Evolutionary conservation across 2,888 invertebrate species (phyloP).

Genomic region (Dolomedes plantarius): DNA sequence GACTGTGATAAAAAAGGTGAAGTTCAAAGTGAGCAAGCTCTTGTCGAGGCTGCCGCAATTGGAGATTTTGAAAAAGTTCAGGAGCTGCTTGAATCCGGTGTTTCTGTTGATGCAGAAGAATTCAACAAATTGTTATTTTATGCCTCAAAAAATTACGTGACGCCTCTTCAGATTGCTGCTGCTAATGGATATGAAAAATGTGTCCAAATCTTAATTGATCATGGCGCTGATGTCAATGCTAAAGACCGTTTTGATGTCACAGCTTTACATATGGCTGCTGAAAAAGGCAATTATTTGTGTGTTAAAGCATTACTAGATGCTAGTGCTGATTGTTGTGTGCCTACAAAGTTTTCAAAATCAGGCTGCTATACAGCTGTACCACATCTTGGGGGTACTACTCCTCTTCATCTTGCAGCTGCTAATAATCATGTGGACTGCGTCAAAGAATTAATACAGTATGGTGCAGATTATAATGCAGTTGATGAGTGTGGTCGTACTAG

Average conservation of each 20-base stretch:
- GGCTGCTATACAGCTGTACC: conserved; percentile 76
- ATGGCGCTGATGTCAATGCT: conserved; percentile 75
- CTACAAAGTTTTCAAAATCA: conserved; percentile 76
- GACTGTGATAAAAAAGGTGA: conserved; percentile 39
- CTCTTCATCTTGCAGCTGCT: conserved; percentile 76
- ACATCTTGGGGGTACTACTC: conserved; percentile 76
- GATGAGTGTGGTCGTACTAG: conserved; percentile 76
- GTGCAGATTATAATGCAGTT: conserved; percentile 77
- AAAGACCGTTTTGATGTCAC: conserved; percentile 76
- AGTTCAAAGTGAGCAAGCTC: conserved; percentile 69
- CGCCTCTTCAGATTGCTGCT: conserved; percentile 75
- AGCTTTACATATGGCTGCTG: conserved; percentile 76
- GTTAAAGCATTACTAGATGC: conserved; percentile 75
- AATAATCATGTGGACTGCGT: conserved; percentile 76
- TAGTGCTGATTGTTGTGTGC: conserved; percentile 75
- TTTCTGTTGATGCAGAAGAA: conserved; percentile 75
- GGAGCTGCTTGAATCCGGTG: conserved; percentile 74
- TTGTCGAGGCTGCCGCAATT: conserved; percentile 74
- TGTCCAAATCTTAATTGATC: conserved; percentile 74
- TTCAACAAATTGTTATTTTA: conserved; percentile 76
- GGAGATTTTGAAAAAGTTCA: conserved; percentile 74
- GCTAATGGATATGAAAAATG: conserved; percentile 73
- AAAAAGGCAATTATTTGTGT: conserved; percentile 75
- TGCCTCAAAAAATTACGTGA: conserved; percentile 76
- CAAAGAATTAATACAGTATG: conserved; percentile 76